Evolutionary conservation across 1,140 invertebrate genomes (phyloP).

Genomic region (Pseudachorutes palmiensis): DNA sequence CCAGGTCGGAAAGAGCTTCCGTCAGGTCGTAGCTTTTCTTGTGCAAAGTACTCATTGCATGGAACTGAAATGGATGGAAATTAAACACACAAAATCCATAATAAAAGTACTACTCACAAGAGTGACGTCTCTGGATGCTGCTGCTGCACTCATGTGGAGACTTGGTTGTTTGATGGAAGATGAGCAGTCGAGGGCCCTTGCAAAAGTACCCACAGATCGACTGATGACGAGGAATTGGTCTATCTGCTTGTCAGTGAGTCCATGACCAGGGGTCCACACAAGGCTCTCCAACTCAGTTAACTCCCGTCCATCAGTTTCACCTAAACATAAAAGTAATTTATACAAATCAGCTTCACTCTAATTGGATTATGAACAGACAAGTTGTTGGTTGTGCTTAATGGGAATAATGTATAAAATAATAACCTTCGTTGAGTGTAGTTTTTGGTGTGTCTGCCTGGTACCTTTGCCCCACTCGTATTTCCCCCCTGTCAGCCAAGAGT

Average conservation of each 20-base stretch:
- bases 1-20: conserved; percentile 81
- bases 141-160: conserved; percentile 96
- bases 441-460: conserved; percentile 84
- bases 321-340: conserved; percentile 42
- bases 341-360: background rate
- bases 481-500: conserved; percentile 94
- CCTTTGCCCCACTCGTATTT: conserved; percentile 84
- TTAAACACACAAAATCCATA: conserved; percentile 7
- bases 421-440: conserved; percentile 61
- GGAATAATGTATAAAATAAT: background rate
- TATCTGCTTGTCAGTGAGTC: conserved; percentile 86
- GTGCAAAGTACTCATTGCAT: conserved; percentile 97
- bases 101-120: conserved; percentile 61
- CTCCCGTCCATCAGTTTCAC: conserved; percentile 66
- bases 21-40: conserved; percentile 85
- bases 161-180: conserved; percentile 96
- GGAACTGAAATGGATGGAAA: conserved; percentile 57
- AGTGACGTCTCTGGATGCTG: conserved; percentile 95
- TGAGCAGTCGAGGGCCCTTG: conserved; percentile 93
- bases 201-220: conserved; percentile 95
- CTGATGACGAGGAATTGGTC: conserved; percentile 98
- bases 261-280: conserved; percentile 86
- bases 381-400: background rate
- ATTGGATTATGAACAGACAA: background rate
- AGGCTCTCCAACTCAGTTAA: conserved; percentile 78